These are phyloP conservation scores for Arvicanthis niloticus DNA, from an alignment of 2,113 vertebrate genomes.

Conservation along the genomic window DNA sequence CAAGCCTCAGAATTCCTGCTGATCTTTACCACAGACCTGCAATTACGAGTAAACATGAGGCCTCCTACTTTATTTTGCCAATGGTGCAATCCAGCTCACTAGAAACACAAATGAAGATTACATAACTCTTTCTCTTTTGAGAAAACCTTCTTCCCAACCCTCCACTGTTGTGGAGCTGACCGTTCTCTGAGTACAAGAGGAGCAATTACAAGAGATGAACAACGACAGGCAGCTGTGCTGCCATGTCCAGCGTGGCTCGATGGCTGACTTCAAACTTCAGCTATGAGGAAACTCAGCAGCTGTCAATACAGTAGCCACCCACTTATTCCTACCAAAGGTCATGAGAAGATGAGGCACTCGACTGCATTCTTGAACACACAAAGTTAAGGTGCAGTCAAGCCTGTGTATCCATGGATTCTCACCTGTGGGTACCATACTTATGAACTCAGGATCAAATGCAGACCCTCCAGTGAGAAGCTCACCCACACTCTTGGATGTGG, in stretches of 20 bases:
- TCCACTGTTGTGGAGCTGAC: neutral
- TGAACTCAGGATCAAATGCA: neutral
- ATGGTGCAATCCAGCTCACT: neutral
- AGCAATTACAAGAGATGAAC: neutral
- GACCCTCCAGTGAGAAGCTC: neutral
- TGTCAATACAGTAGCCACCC: neutral
- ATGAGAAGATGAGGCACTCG: neutral
- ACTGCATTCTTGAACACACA: neutral
- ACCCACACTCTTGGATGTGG: neutral
- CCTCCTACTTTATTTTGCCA: neutral
- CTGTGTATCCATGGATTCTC: neutral
- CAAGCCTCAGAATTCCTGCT: rapidly evolving
- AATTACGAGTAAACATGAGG: neutral
- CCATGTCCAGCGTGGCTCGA: neutral
- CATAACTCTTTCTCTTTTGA: neutral
- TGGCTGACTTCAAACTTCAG: neutral
- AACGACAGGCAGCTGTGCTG: neutral
- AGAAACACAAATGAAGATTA: neutral
- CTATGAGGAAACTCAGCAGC: constrained; percentile 9
- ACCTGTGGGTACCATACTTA: neutral
- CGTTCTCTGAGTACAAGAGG: neutral
- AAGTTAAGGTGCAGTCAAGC: neutral
- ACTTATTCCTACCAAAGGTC: neutral
- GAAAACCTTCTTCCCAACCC: neutral
- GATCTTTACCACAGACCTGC: rapidly evolving